These are phyloP conservation scores for Phenganax stokvisi DNA, from an alignment of 92 coral and sea anemone genomes.

Conservation along the genomic window DNA sequence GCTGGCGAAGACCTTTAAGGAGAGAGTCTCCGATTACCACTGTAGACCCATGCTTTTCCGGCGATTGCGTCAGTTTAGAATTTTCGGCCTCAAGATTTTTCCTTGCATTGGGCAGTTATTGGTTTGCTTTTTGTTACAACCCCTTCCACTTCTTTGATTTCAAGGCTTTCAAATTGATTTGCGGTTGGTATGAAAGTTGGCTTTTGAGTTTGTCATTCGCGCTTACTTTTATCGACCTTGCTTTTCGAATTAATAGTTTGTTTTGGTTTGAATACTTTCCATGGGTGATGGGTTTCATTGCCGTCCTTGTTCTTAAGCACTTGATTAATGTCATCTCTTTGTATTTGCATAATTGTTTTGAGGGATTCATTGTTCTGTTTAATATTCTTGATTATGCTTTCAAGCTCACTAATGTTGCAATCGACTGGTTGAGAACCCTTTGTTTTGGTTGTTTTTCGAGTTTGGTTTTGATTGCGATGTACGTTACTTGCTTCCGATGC, in stretches of 20 bases:
- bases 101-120: background rate
- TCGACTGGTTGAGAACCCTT: background rate
- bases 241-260: background rate
- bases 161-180: constrained; percentile 1
- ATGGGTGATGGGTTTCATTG: background rate
- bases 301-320: background rate
- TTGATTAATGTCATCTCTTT: background rate
- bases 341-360: constrained; percentile 11
- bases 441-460: background rate
- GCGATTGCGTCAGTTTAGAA: too few relatives aligned
- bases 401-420: background rate
- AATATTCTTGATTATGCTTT: background rate
- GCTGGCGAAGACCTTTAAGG: too few relatives aligned
- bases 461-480: background rate
- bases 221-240: background rate
- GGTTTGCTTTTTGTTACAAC: background rate
- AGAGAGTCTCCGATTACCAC: constrained; percentile 7
- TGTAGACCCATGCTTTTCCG: background rate
- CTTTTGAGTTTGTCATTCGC: background rate
- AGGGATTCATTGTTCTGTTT: background rate
- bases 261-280: constrained; percentile 3
- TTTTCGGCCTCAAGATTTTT: background rate
- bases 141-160: background rate
- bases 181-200: background rate
- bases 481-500: background rate